Evolutionary conservation across 2,113 vertebrate species (phyloP).

Genomic region (Cottus gobio): DNA sequence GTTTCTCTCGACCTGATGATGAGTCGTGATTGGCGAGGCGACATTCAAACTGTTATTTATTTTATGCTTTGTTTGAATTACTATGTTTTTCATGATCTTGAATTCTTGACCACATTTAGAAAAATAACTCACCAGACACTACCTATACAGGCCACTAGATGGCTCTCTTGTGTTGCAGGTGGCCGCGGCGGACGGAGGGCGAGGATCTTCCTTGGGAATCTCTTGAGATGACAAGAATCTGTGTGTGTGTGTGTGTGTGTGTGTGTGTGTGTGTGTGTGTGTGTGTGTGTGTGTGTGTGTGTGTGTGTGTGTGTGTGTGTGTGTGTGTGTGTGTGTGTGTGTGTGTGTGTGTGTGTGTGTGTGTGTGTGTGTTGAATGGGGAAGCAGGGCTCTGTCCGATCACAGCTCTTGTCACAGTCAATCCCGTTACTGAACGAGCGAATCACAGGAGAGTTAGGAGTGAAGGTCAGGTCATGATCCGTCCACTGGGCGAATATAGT

Average conservation of each 20-base stretch:
- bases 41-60: no score
- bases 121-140: no score
- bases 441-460: constrained; percentile 81
- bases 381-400: constrained; percentile 81
- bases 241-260: no score
- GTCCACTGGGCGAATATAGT: constrained; percentile 90
- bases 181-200: constrained; percentile 4
- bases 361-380: constrained; percentile 79
- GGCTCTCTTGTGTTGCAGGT: no score
- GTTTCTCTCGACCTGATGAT: no score
- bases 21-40: no score
- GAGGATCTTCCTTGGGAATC: constrained; percentile 85
- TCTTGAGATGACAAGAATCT: constrained; percentile 53
- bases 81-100: no score
- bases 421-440: constrained; percentile 68
- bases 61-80: no score
- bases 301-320: background rate
- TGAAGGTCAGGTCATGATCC: constrained; percentile 89
- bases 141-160: no score
- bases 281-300: background rate
- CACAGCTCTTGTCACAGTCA: constrained; percentile 82
- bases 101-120: no score
- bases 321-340: no score
- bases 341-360: background rate
- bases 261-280: background rate